Evolutionary conservation across 2,888 invertebrate species (phyloP).

Genomic region (Agrochola circellaris): DNA sequence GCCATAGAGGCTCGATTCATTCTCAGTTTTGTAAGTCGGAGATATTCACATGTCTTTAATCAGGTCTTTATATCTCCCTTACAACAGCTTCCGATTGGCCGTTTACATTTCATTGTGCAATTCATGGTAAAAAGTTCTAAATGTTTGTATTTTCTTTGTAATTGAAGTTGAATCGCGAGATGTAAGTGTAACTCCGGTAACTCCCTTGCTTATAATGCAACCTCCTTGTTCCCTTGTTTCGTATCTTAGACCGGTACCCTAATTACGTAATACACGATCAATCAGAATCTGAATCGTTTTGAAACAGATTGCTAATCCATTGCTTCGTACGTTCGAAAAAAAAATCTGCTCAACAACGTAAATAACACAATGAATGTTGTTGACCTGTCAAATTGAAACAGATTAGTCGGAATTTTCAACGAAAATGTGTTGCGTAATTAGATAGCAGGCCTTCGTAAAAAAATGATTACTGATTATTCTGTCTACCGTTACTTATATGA

Average conservation of each 20-base stretch:
- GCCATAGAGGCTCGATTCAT: constrained; percentile 75
- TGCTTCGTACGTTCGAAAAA: too few species aligned
- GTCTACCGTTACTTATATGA: too few species aligned
- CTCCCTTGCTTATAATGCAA: not conserved
- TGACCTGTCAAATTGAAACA: too few species aligned
- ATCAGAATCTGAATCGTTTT: too few species aligned
- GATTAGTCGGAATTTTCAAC: too few species aligned
- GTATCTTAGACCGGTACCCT: not conserved
- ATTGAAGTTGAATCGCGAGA: not conserved
- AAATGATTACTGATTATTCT: not conserved
- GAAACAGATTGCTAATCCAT: too few species aligned
- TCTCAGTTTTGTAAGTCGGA: constrained; percentile 61
- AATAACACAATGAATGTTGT: too few species aligned
- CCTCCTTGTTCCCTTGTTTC: not conserved
- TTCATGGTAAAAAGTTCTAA: not conserved
- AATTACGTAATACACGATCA: too few species aligned
- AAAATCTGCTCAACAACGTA: too few species aligned
- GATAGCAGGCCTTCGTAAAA: not conserved
- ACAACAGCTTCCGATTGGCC: constrained; percentile 22
- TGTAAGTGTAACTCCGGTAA: not conserved
- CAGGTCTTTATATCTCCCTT: constrained; percentile 52
- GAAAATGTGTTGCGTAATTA: too few species aligned
- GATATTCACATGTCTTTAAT: constrained; percentile 66
- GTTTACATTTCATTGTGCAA: constrained; percentile 19
- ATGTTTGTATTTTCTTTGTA: constrained; percentile 18